Evolutionary conservation across 2,113 vertebrate species (phyloP), one percentile per base, ranked within the genome.

Genomic region (Lynx canadensis): DNA sequence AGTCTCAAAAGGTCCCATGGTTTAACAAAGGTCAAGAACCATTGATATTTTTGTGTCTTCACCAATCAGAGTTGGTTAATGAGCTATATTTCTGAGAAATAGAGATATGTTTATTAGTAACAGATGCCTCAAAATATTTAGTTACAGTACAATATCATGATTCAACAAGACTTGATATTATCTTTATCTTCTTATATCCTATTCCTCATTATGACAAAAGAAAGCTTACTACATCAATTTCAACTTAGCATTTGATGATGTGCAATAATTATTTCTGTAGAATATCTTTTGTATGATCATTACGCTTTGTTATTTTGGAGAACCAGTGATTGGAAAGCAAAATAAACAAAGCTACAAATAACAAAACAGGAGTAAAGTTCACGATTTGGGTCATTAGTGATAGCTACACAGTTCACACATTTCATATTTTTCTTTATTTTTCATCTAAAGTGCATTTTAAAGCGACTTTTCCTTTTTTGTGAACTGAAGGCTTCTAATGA

Each of bases 281-380:
- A 91, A 9, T 57, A 68, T 41, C 9, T 85, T 95, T 86, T 74
- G 9, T 92, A 21, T 78, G 91, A 41, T 48, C 8, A 68, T 63
- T 68, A 95, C 74, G 9, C 6, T 88, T n/a, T 65, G 33, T 80
- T 81, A 36, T 85, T 96, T 96, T 84, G n/a, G 41, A 41, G 50
- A 41, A 60, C 16, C 12, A 38, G 41, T 63, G 38, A 29, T 76
- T 85, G 14, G 41, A 80, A 82, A 94, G 4, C 57, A 90, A 74
- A 76, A 48, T 5, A 45, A 68, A 66, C 16, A 45, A 33, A 38
- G 41, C 12, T 66, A 29, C 9, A 94, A 69, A 89, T 48, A 66
- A 45, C 52, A 79, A 41, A 95, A 84, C 19, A 66, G 9, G 29
- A 38, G 41, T 68, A 13, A 79, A 76, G 74, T 60, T 33, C 73